Evolutionary conservation across 2,113 vertebrate genomes (phyloP), one percentile per base, ranked within the genome.

Genomic region (Cyanoderma ruficeps): DNA sequence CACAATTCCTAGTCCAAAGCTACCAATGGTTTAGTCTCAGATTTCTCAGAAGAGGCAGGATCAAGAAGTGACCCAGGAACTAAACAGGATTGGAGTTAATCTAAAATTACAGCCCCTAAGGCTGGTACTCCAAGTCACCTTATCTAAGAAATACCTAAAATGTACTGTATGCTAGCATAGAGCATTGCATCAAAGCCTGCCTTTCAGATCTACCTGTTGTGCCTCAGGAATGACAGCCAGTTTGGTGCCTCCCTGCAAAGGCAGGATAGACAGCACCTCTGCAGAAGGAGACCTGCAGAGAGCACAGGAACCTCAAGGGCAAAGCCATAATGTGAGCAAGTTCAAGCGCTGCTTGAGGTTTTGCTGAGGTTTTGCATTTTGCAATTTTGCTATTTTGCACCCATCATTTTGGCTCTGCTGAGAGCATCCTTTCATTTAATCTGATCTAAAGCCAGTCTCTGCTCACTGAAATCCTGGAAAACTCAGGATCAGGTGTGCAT

Each of bases 61-160:
- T 67, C 83, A 92, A 90, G 68, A 93, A 83, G 57, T 94, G 95
- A 93, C 64, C 63, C 52, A 83, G 72, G 68, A 96, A 81, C 50
- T 59, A 67, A 70, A 50, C 14, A 75, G 76, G 72, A 59, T 67
- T 83, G 60, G 78, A 89, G 11, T 59, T 92, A 46, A 67, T 81
- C 71, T 89, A 47, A 88, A 97, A 93, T 94, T 78, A 90, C 79
- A 92, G 30, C 55, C 68, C 65, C 47, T 39, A 56, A 89, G 86
- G 88, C 47, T 44, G 65, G 22, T 69, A 49, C 27, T 92, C 30
- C 60, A 67, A 35, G 13, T 67, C 64, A 90, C 35, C 79, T 87
- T 68, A 83, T 39, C 60, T 81, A 74, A 85, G 84, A 85, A 85
- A 77, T 55, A 77, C 39, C 39, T 77, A 9, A 78, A 80, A 57